Base-by-base conservation (phyloP, 2,113 vertebrate species). In the Engystomops pustulosus region DNA sequence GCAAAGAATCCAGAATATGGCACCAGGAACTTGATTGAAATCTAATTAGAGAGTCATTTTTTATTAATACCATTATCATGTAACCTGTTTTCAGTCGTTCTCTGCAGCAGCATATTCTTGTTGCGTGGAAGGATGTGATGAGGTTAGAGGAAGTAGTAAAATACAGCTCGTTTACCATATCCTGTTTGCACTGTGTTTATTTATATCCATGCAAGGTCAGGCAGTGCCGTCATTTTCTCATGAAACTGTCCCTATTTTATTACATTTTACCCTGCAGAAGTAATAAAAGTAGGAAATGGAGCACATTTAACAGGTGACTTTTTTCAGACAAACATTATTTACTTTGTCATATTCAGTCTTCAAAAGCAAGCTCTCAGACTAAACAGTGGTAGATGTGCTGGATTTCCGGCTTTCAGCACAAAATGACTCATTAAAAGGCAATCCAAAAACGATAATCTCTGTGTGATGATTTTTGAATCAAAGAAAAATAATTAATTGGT, bases 241-340 rank as follows among this genome's bases (percentile, higher is more conserved):
- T 58, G n/a, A 78, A 78, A 60, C 23, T 76, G 72, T 60, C 51
- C 75, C 36, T 38, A 23, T 41, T 78, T 60, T 78, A 58, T 60
- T 78, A 78, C 75, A 23, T 30, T 58, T 58, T 34, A 23, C 32
- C 75, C 49, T 41, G 53, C 17, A 41, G 30, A 58, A 15, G 30
- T 38, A 78, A 60, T 78, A 38, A 78, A n/a, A 58, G 51, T 34
- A 78, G 30, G 32, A 60, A 25, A 60, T 15, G 25, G 17, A 53
- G 47, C 27, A 53, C 72, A 76, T 76, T 53, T 53, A 76, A 17
- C 72, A 76, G 72, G 72, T 76, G 72, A 76, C 47, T 53, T 76
- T 53, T 76, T 34, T 76, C 72, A 76, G 72, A n/a, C 27, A 53
- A 18, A 32, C 71, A 76, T 76, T 76, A 76, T 76, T 76, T 76